phyloP scores from a whole-genome alignment of 2,797 vertebrate species.

The Scyliorhinus canicula region DNA sequence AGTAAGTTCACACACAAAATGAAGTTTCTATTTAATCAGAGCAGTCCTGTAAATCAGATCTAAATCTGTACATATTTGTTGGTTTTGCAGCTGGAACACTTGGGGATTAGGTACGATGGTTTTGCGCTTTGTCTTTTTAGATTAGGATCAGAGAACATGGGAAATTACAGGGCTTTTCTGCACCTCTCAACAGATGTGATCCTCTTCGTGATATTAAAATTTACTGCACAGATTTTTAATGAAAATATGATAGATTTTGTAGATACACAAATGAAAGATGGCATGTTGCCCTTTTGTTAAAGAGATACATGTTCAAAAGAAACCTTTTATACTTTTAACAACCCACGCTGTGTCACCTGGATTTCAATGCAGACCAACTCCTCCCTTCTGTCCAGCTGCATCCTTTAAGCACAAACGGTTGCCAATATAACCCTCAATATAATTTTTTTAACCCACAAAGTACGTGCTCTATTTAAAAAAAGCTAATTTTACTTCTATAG shows the following conservation, averaged over 20 bases:
- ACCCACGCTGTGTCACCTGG: constrained; percentile 19
- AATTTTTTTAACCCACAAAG: not conserved
- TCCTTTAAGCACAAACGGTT: not conserved
- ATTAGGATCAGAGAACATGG: constrained; percentile 31
- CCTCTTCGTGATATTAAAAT: not conserved
- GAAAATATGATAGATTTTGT: constrained; percentile 23
- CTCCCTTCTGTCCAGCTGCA: constrained; percentile 32
- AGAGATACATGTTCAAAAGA: constrained; percentile 35
- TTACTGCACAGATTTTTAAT: not conserved
- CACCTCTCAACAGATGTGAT: constrained; percentile 16
- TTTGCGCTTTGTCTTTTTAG: constrained; percentile 31
- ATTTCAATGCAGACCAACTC: not conserved
- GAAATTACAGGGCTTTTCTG: constrained; percentile 31
- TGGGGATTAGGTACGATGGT: not conserved
- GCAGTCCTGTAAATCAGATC: not conserved
- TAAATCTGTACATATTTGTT: constrained; percentile 21
- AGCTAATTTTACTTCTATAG: not conserved
- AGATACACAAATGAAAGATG: constrained; percentile 33
- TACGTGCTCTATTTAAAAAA: not conserved
- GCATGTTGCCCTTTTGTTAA: constrained; percentile 9
- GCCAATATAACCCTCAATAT: not conserved
- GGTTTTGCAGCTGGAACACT: constrained; percentile 25
- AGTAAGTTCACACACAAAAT: not conserved
- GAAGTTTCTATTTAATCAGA: not conserved
- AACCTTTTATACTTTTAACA: constrained; percentile 24